Conservation (phyloP, 2,888 invertebrate genomes). For the Nemotelus pantherinus region DNA sequence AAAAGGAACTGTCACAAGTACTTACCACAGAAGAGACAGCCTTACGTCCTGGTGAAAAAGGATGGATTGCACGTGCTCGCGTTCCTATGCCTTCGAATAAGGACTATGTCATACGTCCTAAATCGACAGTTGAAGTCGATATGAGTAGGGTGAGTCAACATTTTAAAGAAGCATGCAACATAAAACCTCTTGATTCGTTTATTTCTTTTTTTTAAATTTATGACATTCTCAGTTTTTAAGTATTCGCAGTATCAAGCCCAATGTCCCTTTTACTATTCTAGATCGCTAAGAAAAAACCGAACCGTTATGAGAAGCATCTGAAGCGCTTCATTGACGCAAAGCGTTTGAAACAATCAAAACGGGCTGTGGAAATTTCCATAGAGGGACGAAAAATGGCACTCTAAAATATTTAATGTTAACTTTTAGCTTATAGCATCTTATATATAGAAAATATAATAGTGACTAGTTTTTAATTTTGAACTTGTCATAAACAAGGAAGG, state of each 20-base stretch:
- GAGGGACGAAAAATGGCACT: constrained; percentile 97
- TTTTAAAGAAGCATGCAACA: constrained; percentile 31
- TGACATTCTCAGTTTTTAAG: neutral
- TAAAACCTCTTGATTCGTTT: neutral
- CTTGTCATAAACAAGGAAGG: constrained; percentile 5
- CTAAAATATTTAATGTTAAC: constrained; percentile 64
- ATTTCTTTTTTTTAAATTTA: neutral
- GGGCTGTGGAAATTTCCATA: constrained; percentile 94
- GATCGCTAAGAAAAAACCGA: constrained; percentile 84
- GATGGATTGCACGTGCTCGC: constrained; percentile 93
- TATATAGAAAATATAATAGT: neutral
- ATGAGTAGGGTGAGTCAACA: constrained; percentile 74
- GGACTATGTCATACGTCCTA: constrained; percentile 95
- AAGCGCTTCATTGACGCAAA: constrained; percentile 89
- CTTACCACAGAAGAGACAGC: constrained; percentile 72
- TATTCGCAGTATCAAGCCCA: neutral
- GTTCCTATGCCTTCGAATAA: constrained; percentile 95
- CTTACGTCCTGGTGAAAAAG: constrained; percentile 91
- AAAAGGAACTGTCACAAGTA: constrained; percentile 71
- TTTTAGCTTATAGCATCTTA: neutral
- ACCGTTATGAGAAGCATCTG: constrained; percentile 91
- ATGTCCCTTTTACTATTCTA: constrained; percentile 60
- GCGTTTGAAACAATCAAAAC: constrained; percentile 77
- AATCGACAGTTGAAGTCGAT: constrained; percentile 88
- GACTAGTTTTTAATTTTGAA: constrained; percentile 20